Conservation (phyloP, 2,113 vertebrate genomes). For the Sprattus sprattus region DNA sequence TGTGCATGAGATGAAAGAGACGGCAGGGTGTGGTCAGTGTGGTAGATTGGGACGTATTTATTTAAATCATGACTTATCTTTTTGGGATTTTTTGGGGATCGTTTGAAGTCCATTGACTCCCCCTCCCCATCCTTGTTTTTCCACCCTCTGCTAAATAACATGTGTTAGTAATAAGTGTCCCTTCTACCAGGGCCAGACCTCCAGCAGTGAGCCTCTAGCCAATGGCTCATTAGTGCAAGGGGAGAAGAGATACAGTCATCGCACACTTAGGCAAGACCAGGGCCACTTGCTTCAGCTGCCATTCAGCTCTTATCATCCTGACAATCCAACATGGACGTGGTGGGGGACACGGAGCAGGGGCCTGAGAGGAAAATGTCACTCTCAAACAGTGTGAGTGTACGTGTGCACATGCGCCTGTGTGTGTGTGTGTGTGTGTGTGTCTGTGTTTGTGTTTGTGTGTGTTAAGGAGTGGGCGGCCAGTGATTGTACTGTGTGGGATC, state of each 20-base stretch:
- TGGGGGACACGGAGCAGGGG: conserved; percentile 21
- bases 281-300: conserved; percentile 34
- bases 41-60: conserved; percentile 40
- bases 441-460: neutral
- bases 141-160: conserved; percentile 56
- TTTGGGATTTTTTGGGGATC: conserved; percentile 37
- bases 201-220: conserved; percentile 58
- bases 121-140: conserved; percentile 23
- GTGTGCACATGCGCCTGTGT: neutral
- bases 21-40: conserved; percentile 44
- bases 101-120: conserved; percentile 41
- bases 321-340: conserved; percentile 26
- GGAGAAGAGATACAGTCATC: conserved; percentile 31
- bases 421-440: neutral
- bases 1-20: conserved; percentile 17
- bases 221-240: conserved; percentile 62
- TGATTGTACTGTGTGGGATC: too few relatives aligned
- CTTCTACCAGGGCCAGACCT: conserved; percentile 38
- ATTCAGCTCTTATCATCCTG: conserved; percentile 29
- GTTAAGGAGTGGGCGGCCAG: too few relatives aligned
- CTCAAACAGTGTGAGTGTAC: neutral
- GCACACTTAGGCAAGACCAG: conserved; percentile 9
- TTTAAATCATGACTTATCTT: conserved; percentile 55
- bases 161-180: conserved; percentile 63
- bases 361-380: neutral